Evolutionary conservation across 2,797 vertebrate species (phyloP), one percentile per base, ranked within the genome.

Genomic region (Dermochelys coriacea): DNA sequence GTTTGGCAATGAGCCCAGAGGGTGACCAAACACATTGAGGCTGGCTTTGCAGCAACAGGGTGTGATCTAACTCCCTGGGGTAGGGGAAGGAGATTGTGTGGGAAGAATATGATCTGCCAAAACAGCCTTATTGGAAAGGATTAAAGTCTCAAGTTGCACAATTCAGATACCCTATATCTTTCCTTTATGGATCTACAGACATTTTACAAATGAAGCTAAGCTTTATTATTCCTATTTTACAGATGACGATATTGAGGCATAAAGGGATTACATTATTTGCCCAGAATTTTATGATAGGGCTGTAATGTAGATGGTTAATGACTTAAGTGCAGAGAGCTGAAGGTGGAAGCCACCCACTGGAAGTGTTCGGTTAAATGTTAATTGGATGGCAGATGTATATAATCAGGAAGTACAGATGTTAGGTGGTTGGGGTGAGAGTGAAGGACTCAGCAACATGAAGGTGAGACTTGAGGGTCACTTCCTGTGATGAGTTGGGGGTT

Each of bases 31-130:
- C 87, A 96, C 87, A 97, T 96, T 94, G 92, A 94, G 88, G 55
- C 59, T 95, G 95, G 90, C 91, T 96, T 93, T 95, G 94, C 92
- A 96, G 93, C 93, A 96, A 94, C 74, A 54, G 34, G 47, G 68
- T 92, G 94, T 97, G 96, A 95, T 96, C 96, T 95, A 96, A 95
- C 83, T 96, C 94, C 92, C 88, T 83, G 86, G 51, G 94, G 93
- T 87, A 87, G 95, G 93, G 86, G 95, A 97, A 96, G 93, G 94
- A 93, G 94, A 82, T 52, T 89, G 94, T 95, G 94, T 96, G 95
- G 96, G 93, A 97, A 96, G 95, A 95, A 92, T 84, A 95, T 12
- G 64, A 95, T 96, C 83, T 91, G 79, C 71, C 90, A 68, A 94
- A 85, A 95, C 89, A 95, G 59, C 82, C 25, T 91, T 87, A 93